phyloP scores from a whole-genome alignment of 64 coral and sea anemone genomes.

The Montipora foliosa region DNA sequence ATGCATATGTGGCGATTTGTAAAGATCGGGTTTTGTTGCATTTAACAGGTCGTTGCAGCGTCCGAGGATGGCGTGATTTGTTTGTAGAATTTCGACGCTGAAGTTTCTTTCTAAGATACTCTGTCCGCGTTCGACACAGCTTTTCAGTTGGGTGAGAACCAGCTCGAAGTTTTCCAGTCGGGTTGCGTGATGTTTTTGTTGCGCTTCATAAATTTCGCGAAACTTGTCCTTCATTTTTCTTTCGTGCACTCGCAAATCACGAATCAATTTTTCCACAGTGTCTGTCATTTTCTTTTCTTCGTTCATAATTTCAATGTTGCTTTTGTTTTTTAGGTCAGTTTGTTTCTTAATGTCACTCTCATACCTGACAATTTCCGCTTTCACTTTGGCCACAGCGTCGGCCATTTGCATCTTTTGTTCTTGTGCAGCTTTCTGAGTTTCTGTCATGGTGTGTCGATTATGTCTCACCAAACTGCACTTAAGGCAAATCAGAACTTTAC shows the following conservation, averaged over 20 bases:
- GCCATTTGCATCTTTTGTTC: background rate
- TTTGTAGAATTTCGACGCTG: conserved; percentile 15
- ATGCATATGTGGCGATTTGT: background rate
- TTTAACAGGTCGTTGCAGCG: background rate
- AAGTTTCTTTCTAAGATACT: conserved; percentile 4
- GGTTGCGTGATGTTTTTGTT: background rate
- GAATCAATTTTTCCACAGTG: background rate
- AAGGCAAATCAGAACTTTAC: conserved; percentile 38
- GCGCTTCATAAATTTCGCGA: background rate
- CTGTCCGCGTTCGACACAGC: background rate
- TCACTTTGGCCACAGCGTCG: background rate
- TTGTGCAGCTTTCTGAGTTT: conserved; percentile 27
- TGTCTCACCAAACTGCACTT: conserved; percentile 17
- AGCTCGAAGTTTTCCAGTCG: background rate
- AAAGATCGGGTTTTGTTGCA: background rate
- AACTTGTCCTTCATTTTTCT: background rate
- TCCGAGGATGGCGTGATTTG: background rate
- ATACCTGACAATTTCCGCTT: background rate
- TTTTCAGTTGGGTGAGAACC: background rate
- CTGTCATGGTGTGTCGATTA: conserved; percentile 1
- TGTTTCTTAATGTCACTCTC: background rate
- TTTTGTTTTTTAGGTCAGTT: background rate
- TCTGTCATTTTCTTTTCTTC: background rate
- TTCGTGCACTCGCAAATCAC: background rate
- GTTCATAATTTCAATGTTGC: background rate